Evolutionary conservation across 1,140 invertebrate species (phyloP), one percentile per base, ranked within the genome.

Genomic region (Eurosta solidaginis): DNA sequence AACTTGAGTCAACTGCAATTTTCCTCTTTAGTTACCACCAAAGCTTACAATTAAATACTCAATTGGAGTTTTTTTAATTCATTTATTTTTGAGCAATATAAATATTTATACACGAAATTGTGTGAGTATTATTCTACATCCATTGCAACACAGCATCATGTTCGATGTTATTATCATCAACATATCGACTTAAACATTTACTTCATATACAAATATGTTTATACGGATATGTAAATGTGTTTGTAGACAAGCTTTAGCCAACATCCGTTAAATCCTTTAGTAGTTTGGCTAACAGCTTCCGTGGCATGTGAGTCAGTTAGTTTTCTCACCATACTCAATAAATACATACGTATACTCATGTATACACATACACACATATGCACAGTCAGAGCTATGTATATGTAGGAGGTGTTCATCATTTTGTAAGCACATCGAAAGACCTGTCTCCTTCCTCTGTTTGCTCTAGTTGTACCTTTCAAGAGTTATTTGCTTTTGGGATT

Each of bases 401-500:
- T n/a, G n/a, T n/a, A n/a, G n/a, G n/a, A n/a, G n/a, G n/a, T n/a
- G n/a, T n/a, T n/a, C n/a, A n/a, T n/a, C n/a, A n/a, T 54, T 54
- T 54, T 54, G 50, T 40, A 68, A 68, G 33, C 54, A 14, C 54
- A 59, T 33, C 54, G n/a, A 68, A 68, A 68, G 59, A 40, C 14
- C 36, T 20, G 25, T 42, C 42, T n/a, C n/a, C n/a, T n/a, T n/a
- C n/a, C n/a, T n/a, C 4, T 75, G 42, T 75, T 50, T 75, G 42
- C 47, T 27, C 44, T 74, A 6, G 25, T 73, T 44, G 29, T 33
- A 75, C 47, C 74, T 50, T 75, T 75, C 74, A 47, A 75, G 29
- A 75, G 74, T 75, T 75, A 75, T 75, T 75, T 75, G 74, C 74
- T 29, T 75, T 75, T 45, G 47, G 44, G 74, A 75, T 75, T 75